A percentile compares a stretch with the other conserved stretches of the same genome.
phyloP scores from a whole-genome alignment of 2,797 vertebrate species.

The Siniperca scherzeri region DNA sequence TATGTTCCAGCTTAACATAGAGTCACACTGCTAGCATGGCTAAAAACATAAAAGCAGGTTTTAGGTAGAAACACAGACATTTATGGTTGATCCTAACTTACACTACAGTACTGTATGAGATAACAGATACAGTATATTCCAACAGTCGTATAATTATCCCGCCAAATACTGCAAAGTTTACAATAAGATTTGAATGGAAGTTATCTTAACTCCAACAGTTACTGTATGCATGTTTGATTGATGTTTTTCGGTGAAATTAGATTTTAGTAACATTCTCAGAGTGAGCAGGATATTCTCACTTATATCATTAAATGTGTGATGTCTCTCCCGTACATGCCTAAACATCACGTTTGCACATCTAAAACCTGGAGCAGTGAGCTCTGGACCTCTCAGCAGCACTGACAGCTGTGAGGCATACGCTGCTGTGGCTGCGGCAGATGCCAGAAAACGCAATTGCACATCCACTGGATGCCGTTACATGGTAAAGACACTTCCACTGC shows the following conservation, averaged over 20 bases:
- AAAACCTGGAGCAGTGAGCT: conserved; percentile 46
- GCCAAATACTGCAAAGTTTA: neutral
- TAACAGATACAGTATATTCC: neutral
- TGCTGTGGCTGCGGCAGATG: conserved; percentile 48
- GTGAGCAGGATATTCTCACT: neutral
- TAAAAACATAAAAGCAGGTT: neutral
- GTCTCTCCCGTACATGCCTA: conserved; percentile 7
- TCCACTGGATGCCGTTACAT: conserved; percentile 6
- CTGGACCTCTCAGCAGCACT: conserved; percentile 40
- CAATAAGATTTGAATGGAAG: neutral
- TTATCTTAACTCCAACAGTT: too few species aligned
- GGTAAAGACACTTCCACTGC: neutral
- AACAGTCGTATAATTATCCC: neutral
- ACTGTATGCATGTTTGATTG: neutral
- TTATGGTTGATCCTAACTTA: neutral
- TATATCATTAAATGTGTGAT: conserved; percentile 10
- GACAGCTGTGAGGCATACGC: conserved; percentile 67
- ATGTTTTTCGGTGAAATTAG: neutral
- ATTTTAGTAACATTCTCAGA: neutral
- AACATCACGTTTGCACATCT: conserved; percentile 52
- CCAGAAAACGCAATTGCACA: conserved; percentile 5
- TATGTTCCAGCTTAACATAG: neutral
- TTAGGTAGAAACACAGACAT: neutral
- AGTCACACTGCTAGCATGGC: neutral
- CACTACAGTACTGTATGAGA: neutral